Evolutionary conservation across 2,113 vertebrate genomes (phyloP), one percentile per base, ranked within the genome.

Genomic region (Scolopax mira): DNA sequence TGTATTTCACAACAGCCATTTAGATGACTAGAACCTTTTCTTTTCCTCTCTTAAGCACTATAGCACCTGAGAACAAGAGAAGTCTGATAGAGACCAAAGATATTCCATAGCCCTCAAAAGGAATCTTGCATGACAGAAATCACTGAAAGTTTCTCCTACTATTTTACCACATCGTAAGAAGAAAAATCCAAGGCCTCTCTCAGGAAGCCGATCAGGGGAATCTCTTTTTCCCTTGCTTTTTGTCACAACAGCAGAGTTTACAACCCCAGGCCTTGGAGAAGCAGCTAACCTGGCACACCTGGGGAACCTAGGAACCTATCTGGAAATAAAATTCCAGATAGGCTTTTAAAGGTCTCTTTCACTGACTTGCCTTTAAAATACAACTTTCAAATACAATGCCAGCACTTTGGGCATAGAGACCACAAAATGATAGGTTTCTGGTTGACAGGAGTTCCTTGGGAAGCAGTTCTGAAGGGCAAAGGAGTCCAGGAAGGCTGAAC

Each of bases 241-340:
- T 1, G 0, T 28, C 48, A 10, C 1, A 49, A 19, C 2, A 74
- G 8, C 41, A 1, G 1, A 55, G 15, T 21, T 81, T 25, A n/a
- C 28, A 65, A 55, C 17, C 9, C 28, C 0, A 0, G 8, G 5
- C 10, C 54, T 31, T 0, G 2, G 25, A 83, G 37, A 52, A 90
- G 55, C 18, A 84, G 42, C 64, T 51, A 37, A 27, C 12, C 39
- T 65, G 71, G 54, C 28, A 44, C 46, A 79, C 23, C 31, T 51
- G 37, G 35, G 41, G 28, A 80, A 62, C 37, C 42, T n/a, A n/a
- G n/a, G n/a, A n/a, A n/a, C n/a, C n/a, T n/a, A n/a, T n/a, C n/a
- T n/a, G n/a, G n/a, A 77, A 70, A 15, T 6, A 16, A 5, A 81
- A 71, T 30, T 85, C 46, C 41, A 84, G 23, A 28, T 12, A 31